These are phyloP conservation scores for Petrocephalus schoutedeni DNA, from an alignment of 2,797 vertebrate species.

Conservation along the genomic window DNA sequence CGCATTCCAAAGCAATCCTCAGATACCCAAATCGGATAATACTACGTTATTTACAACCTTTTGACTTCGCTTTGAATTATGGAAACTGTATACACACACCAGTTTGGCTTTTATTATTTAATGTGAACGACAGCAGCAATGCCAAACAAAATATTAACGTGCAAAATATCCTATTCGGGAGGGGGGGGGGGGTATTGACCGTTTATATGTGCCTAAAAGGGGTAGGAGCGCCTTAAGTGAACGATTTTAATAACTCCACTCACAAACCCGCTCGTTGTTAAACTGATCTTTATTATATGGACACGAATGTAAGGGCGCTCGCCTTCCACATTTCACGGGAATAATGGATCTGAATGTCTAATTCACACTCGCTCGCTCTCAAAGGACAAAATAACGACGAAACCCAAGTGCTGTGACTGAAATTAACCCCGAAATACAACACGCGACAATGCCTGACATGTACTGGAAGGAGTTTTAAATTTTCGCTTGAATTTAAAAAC, in stretches of 20 bases:
- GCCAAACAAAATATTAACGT: not conserved
- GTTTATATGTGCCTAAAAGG: not conserved
- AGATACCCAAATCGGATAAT: not conserved
- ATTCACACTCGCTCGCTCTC: conserved; percentile 48
- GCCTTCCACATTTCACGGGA: conserved; percentile 51
- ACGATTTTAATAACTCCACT: conserved; percentile 18
- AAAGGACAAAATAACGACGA: conserved; percentile 39
- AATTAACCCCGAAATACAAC: conserved; percentile 43
- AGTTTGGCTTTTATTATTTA: conserved; percentile 2
- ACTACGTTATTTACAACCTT: conserved; percentile 6
- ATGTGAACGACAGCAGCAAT: not conserved
- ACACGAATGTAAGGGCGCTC: conserved; percentile 50
- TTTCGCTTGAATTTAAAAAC: conserved; percentile 38
- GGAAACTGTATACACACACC: not conserved
- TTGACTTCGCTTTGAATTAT: not conserved
- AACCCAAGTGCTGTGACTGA: conserved; percentile 57
- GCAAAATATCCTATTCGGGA: not conserved
- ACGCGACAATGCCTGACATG: conserved; percentile 34
- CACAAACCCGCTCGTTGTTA: conserved; percentile 37
- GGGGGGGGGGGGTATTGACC: not conserved
- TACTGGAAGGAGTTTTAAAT: conserved; percentile 34
- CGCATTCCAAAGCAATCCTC: not conserved
- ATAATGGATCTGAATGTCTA: conserved; percentile 52
- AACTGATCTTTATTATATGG: conserved; percentile 68
- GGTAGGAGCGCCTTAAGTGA: not conserved